Base-by-base conservation (phyloP, 2,797 vertebrate genomes). In the Eremophila alpestris region DNA sequence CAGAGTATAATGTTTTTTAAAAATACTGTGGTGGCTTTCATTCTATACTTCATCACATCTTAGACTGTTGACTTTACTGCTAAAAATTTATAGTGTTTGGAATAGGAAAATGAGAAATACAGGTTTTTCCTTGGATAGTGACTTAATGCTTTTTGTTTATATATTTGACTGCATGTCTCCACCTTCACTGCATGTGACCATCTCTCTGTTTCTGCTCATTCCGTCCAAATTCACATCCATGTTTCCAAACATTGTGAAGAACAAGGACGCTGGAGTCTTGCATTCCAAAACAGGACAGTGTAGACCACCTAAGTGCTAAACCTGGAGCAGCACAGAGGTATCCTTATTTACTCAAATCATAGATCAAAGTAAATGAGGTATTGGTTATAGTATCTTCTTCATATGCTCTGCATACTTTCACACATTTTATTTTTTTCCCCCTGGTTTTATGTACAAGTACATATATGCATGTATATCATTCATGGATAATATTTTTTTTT, bases 241-340 rank as follows among this genome's bases (percentile, higher is more conserved):
- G 95, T 98, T 97, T 95, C 95, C 97, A 97, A 94, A 97, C 89
- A 86, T 94, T 97, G 95, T 96, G 97, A 98, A 98, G 98, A 98
- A 98, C 97, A 97, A 98, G 98, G 98, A 98, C 94, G 95, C 88
- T 97, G 96, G 96, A 97, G 89, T 93, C 96, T 96, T 95, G 95
- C 94, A 96, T 97, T 96, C 97, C 98, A 78, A 96, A 97, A 97
- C 98, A 98, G 97, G 97, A 98, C 93, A 98, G 96, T 98, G 94
- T 98, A 97, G 98, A 97, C 97, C 97, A 98, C 94, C 97, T 98
- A 98, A 98, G 97, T 98, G 97, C 97, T 97, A 98, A 98, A 92
- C 97, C 92, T 92, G 97, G 97, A 98, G 97, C 90, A 96, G 79
- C 76, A 97, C 96, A 97, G 96, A 98, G 97, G 96, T 97, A 97